phyloP scores from a whole-genome alignment of 2,888 invertebrate species.

The Zele albiditarsus region DNA sequence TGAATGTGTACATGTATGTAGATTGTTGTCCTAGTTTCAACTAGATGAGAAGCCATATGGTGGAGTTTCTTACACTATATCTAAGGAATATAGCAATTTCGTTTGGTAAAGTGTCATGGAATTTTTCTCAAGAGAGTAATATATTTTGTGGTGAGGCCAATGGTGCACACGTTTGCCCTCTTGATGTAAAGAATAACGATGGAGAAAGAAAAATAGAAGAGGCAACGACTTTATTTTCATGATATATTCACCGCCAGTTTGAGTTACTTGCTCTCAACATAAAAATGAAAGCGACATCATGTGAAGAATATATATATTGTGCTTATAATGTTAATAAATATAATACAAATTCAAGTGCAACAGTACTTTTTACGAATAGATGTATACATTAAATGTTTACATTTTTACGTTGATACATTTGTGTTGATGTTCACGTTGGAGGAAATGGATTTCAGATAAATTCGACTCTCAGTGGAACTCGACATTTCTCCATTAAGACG shows the following conservation, averaged over 20 bases:
- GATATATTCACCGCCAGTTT: background rate
- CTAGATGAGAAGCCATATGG: background rate
- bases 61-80: background rate
- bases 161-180: background rate
- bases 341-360: background rate
- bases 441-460: constrained; percentile 25
- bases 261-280: background rate
- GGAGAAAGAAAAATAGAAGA: background rate
- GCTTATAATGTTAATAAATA: background rate
- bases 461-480: constrained; percentile 44
- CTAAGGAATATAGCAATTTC: constrained; percentile 1
- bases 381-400: background rate
- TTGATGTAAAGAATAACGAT: constrained; percentile 2
- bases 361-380: background rate
- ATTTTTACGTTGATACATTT: background rate
- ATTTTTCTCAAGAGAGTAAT: constrained; percentile 8
- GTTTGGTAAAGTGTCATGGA: background rate
- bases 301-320: background rate
- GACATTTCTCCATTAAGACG: constrained; percentile 61
- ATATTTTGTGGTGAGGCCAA: constrained; percentile 2
- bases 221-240: constrained; percentile 1
- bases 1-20: background rate
- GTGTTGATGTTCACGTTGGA: background rate
- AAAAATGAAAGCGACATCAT: background rate
- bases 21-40: background rate